Evolutionary conservation across 2,113 vertebrate species (phyloP).

Genomic region (Apus apus): DNA sequence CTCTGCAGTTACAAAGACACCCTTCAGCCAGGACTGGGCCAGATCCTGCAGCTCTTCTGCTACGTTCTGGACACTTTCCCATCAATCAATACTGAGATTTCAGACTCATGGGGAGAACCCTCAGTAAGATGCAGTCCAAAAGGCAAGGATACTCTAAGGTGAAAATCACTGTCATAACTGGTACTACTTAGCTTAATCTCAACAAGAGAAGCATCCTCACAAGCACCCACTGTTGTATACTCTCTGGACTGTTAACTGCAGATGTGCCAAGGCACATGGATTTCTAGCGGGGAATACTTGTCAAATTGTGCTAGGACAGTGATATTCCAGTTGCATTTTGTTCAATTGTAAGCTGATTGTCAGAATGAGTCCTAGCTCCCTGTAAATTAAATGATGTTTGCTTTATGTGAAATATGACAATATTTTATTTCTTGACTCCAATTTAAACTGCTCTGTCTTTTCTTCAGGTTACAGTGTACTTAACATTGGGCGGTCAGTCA

Average conservation of each 20-base stretch:
- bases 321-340: neutral
- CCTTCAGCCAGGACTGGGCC: neutral
- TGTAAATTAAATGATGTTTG: neutral
- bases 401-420: neutral
- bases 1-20: neutral
- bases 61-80: neutral
- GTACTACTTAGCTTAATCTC: neutral
- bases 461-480: neutral
- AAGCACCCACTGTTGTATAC: neutral
- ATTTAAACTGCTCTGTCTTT: neutral
- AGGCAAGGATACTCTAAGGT: neutral
- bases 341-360: neutral
- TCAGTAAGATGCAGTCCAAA: neutral
- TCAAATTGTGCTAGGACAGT: neutral
- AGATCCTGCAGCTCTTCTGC: neutral
- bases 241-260: neutral
- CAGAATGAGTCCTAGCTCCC: neutral
- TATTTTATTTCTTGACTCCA: neutral
- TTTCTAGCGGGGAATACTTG: neutral
- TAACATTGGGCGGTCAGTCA: neutral
- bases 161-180: neutral
- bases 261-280: neutral
- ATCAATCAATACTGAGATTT: neutral
- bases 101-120: neutral
- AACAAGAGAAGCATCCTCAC: neutral